Conservation (phyloP, 2,797 vertebrate species). For the Loris lydekkerianus region DNA sequence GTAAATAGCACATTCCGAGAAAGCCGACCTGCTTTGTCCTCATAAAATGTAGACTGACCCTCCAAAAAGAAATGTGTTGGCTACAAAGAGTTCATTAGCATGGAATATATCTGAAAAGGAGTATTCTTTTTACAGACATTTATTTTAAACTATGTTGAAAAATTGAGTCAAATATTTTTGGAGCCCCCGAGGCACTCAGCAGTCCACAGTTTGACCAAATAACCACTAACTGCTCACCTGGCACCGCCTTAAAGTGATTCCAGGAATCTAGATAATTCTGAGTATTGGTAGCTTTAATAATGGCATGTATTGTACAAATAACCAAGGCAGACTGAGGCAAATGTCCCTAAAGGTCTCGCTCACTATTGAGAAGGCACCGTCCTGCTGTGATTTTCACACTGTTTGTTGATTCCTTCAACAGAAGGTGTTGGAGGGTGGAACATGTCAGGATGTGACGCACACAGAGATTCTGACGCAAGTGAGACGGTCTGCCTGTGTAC, state of each 20-base stretch:
- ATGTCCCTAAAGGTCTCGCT: neutral
- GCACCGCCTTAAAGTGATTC: neutral
- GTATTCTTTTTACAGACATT: constrained; percentile 24
- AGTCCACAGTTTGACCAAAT: neutral
- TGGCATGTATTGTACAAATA: neutral
- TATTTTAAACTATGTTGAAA: constrained; percentile 19
- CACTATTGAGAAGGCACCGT: neutral
- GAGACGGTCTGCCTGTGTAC: constrained; percentile 94
- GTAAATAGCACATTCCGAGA: neutral
- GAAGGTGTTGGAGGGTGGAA: constrained; percentile 95
- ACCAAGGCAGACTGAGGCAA: neutral
- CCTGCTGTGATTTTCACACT: neutral
- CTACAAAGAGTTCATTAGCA: neutral
- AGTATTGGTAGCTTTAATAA: neutral
- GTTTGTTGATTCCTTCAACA: constrained; percentile 84
- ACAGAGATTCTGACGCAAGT: constrained; percentile 88
- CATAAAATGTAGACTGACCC: neutral
- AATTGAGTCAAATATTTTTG: neutral
- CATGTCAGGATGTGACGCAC: constrained; percentile 89
- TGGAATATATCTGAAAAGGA: neutral
- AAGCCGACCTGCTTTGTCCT: neutral
- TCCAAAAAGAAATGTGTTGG: neutral
- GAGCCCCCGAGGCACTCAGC: neutral
- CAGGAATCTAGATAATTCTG: neutral
- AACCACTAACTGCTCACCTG: neutral